phyloP scores from a whole-genome alignment of 2,888 invertebrate species.

The Caenorhabditis macrosperma region DNA sequence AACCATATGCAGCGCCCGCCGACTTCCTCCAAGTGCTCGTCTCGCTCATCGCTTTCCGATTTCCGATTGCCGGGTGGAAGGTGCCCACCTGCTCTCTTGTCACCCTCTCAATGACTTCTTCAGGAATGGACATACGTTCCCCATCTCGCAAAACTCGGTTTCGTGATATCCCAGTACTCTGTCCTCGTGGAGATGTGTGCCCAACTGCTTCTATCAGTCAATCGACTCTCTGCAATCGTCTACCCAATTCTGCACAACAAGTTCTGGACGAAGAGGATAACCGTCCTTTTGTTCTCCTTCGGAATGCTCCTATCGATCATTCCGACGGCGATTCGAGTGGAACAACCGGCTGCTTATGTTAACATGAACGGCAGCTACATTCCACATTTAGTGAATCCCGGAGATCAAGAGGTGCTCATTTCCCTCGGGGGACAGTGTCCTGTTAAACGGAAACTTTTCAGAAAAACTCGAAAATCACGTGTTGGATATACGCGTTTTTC shows the following conservation, averaged over 20 bases:
- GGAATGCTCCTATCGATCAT: constrained; percentile 44
- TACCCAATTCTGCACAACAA: constrained; percentile 60
- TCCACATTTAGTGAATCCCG: constrained; percentile 37
- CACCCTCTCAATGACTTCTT: background rate
- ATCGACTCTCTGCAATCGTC: constrained; percentile 64
- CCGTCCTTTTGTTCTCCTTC: constrained; percentile 35
- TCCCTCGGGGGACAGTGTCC: too few species aligned
- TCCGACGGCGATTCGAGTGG: constrained; percentile 55
- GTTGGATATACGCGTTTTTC: constrained; percentile 55
- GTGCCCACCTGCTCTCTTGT: background rate
- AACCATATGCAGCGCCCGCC: constrained; percentile 59
- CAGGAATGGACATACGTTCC: constrained; percentile 37
- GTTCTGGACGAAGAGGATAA: constrained; percentile 58
- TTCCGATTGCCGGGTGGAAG: constrained; percentile 64
- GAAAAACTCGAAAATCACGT: constrained; percentile 61
- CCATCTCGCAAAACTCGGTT: constrained; percentile 61
- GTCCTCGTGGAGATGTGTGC: constrained; percentile 63
- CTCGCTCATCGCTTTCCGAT: constrained; percentile 61
- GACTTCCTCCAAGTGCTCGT: constrained; percentile 61
- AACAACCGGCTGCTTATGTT: constrained; percentile 56
- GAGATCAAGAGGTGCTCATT: constrained; percentile 57
- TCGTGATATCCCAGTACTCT: constrained; percentile 61
- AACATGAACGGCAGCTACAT: constrained; percentile 43
- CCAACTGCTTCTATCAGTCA: constrained; percentile 59
- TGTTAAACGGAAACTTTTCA: too few species aligned